Conservation (phyloP, 2,113 vertebrate species). For the Phodopus roborovskii region DNA sequence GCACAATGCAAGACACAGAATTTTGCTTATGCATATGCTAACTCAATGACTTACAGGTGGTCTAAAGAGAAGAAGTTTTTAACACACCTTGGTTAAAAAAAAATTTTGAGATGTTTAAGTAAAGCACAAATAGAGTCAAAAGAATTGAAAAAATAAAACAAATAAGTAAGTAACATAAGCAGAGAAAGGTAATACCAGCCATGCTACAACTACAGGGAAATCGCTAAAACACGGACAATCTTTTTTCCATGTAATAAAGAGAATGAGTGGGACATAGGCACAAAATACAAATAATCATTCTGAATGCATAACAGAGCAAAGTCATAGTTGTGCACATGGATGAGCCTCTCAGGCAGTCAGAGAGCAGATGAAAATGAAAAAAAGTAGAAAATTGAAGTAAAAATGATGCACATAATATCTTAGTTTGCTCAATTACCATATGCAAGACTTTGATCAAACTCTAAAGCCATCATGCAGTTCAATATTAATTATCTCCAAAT, state of each 20-base stretch:
- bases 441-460: neutral
- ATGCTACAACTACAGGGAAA: neutral
- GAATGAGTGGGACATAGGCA: neutral
- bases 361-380: neutral
- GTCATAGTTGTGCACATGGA: neutral
- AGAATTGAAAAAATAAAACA: neutral
- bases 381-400: neutral
- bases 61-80: slow-evolving; percentile 35
- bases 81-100: neutral
- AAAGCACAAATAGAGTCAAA: neutral
- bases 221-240: neutral
- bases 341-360: neutral
- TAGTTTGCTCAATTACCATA: neutral
- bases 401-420: neutral
- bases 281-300: neutral
- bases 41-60: neutral
- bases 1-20: neutral
- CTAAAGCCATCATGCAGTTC: neutral
- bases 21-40: neutral
- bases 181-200: neutral
- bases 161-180: neutral
- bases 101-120: neutral
- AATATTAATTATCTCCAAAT: slow-evolving; percentile 5
- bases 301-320: neutral
- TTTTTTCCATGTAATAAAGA: neutral